Base-by-base conservation (phyloP, 2,797 vertebrate species). In the Pempheris klunzingeri region DNA sequence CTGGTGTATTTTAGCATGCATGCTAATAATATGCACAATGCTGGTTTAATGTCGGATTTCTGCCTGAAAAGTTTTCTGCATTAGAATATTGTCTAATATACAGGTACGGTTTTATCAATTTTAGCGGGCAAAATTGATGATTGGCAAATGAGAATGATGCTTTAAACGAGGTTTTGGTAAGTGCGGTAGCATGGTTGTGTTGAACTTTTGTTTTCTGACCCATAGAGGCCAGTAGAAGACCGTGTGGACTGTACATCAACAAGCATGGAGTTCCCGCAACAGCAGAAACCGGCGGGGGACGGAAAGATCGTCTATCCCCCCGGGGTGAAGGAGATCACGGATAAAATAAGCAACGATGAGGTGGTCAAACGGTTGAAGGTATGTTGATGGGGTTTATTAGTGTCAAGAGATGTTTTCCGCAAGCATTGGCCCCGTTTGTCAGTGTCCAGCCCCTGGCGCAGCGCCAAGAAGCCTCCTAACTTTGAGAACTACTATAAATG, bases 151-250 rank as follows among this genome's bases (percentile, higher is more conserved):
- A 54, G 49, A 93, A 77, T 85, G 71, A 82, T 88, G 90, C 80
- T 95, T 94, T 93, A 93, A 92, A 92, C 75, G 89, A 90, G 90
- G 85, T 95, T 96, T 94, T 91, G 59, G 54, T 80, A 87, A 94
- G 92, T 94, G 87, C 76, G 85, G 88, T 91, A 87, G 92, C 91
- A 93, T 94, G 83, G 92, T 95, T 90, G 88, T 88, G 96, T 88
- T 99, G 97, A 98, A 98, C 96, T 98, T 97, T 97, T 97, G 96
- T 97, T 98, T 97, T 98, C 93, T 96, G 96, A 96, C 98, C 97
- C 95, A 97, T 97, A 99, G 98, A 98, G 98, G 98, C 97, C 98
- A 97, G 97, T 99, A 99, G 96, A 98, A 97, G 96, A 98, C 95
- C 78, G 94, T 95, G 95, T 92, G 96, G 93, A 94, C 90, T 87